Percentiles rank a stretch among this genome's conserved stretches.
Evolutionary conservation across 2,113 vertebrate species (phyloP).

Genomic region (Microtus richardsoni): DNA sequence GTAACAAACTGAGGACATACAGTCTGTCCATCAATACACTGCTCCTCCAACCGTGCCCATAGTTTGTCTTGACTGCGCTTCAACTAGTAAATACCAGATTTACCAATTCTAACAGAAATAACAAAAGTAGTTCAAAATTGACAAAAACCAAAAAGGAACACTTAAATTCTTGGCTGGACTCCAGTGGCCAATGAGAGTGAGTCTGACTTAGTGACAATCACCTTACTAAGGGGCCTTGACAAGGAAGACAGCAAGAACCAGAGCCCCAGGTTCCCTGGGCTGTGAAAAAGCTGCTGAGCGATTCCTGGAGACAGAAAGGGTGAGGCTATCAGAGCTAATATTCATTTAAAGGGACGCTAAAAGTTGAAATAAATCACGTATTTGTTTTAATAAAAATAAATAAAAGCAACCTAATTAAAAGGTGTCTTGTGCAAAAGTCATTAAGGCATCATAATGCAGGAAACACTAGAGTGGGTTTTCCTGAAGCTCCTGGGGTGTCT

Average conservation of each 20-base stretch:
- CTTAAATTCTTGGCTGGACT: neutral
- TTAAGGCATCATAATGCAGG: neutral
- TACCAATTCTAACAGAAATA: neutral
- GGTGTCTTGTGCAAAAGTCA: neutral
- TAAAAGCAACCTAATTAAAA: neutral
- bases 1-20: neutral
- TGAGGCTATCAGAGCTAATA: too few species aligned
- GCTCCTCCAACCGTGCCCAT: neutral
- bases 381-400: neutral
- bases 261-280: accelerated
- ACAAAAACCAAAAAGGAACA: too few species aligned
- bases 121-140: neutral
- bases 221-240: neutral
- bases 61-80: accelerated
- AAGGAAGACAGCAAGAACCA: accelerated
- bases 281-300: neutral
- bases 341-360: neutral
- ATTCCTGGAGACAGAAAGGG: neutral
- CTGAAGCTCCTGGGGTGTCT: neutral
- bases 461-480: neutral
- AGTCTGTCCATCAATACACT: accelerated
- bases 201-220: neutral
- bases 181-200: neutral
- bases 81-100: accelerated
- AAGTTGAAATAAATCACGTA: neutral